phyloP scores from a whole-genome alignment of 2,113 vertebrate species.

The Pseudorasbora parva region DNA sequence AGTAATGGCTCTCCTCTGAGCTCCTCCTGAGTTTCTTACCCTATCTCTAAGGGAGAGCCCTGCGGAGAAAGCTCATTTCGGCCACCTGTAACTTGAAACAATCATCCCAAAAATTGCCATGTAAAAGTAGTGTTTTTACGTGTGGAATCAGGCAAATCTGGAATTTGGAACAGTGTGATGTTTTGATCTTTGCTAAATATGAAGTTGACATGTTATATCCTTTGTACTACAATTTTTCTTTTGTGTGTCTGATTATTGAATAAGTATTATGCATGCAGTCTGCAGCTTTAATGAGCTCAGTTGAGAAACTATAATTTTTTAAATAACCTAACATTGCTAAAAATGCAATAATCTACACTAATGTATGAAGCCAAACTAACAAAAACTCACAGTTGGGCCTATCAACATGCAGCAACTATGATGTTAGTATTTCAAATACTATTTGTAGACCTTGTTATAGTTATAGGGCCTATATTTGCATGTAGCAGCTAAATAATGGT shows the following conservation, averaged over 20 bases:
- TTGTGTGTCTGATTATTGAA: too few relatives aligned
- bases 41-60: too few relatives aligned
- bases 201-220: too few relatives aligned
- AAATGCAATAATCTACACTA: not conserved
- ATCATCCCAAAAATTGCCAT: not conserved
- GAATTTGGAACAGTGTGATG: not conserved
- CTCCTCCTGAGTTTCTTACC: too few relatives aligned
- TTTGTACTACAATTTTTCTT: too few relatives aligned
- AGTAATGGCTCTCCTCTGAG: too few relatives aligned
- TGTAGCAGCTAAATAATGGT: not conserved
- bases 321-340: not conserved
- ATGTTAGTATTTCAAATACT: not conserved
- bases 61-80: too few relatives aligned
- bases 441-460: not conserved
- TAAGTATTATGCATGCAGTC: too few relatives aligned
- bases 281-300: too few relatives aligned
- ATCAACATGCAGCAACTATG: not conserved
- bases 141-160: not conserved
- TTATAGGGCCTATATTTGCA: not conserved
- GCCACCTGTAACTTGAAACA: too few relatives aligned
- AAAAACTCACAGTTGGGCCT: not conserved
- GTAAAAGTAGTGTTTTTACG: not conserved
- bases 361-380: not conserved
- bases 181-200: too few relatives aligned
- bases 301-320: too few relatives aligned